Percentiles rank a stretch among this genome's conserved stretches.
These are phyloP conservation scores for Macrochelys suwanniensis DNA, from an alignment of 2,797 vertebrate genomes.

Conservation along the genomic window DNA sequence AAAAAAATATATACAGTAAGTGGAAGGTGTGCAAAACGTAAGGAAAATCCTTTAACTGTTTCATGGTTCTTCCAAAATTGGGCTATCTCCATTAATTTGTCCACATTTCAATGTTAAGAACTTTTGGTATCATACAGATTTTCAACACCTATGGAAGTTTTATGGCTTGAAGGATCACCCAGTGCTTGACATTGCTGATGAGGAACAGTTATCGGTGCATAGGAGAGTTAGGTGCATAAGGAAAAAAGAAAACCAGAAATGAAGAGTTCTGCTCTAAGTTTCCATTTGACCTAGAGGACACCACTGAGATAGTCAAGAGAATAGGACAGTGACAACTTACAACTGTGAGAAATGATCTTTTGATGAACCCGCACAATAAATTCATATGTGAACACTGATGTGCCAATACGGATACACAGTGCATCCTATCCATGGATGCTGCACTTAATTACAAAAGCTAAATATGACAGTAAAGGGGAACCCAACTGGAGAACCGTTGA, in stretches of 20 bases:
- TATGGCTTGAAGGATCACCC: neutral
- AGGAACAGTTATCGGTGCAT: neutral
- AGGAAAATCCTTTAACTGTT: rapidly evolving
- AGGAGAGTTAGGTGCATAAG: neutral
- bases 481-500: neutral
- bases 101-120: neutral
- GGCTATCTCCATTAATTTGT: neutral
- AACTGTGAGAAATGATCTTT: neutral
- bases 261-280: neutral
- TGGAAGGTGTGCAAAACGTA: neutral
- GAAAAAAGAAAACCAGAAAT: neutral
- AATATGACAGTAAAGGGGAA: neutral
- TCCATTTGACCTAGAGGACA: rapidly evolving
- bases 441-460: conserved; percentile 5
- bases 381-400: neutral
- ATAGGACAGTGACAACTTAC: neutral
- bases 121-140: neutral
- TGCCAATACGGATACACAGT: neutral
- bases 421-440: neutral
- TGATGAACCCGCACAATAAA: neutral
- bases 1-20: neutral
- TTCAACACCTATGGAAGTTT: neutral
- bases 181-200: neutral
- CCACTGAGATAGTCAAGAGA: neutral
- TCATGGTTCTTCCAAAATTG: neutral